Evolutionary conservation across 2,888 invertebrate species (phyloP).

Genomic region (Conistra vaccinii): DNA sequence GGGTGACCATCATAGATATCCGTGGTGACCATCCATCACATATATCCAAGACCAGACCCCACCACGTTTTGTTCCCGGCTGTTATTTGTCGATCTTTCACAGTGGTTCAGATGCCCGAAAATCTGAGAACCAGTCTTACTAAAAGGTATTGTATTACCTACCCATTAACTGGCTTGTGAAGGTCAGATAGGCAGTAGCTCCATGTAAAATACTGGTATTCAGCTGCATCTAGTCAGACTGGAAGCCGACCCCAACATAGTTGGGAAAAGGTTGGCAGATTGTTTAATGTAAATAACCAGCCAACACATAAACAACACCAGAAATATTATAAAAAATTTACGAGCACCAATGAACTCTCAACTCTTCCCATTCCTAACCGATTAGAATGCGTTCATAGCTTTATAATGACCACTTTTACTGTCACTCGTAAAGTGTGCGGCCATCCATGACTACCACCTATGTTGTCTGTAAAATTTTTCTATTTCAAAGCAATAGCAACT

Average conservation of each 20-base stretch:
- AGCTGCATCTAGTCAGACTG: no score
- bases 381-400: constrained; percentile 63
- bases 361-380: constrained; percentile 61
- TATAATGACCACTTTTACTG: constrained; percentile 69
- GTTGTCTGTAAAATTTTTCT: constrained; percentile 33
- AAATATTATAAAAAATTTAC: constrained; percentile 55
- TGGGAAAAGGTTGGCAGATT: neutral
- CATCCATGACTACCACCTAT: constrained; percentile 29
- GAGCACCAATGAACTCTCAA: constrained; percentile 73
- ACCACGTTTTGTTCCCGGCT: neutral
- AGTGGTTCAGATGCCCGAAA: neutral
- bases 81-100: neutral
- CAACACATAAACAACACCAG: neutral
- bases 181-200: no score
- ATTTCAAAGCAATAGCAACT: constrained; percentile 23
- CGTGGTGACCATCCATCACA: neutral
- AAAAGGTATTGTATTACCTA: no score
- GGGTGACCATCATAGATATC: no score
- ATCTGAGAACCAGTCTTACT: neutral
- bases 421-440: constrained; percentile 57
- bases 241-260: no score
- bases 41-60: no score
- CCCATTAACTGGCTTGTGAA: neutral
- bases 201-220: no score
- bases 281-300: neutral